Evolutionary conservation across 2,113 vertebrate genomes (phyloP), one percentile per base, ranked within the genome.

Genomic region (Noctilio leporinus): DNA sequence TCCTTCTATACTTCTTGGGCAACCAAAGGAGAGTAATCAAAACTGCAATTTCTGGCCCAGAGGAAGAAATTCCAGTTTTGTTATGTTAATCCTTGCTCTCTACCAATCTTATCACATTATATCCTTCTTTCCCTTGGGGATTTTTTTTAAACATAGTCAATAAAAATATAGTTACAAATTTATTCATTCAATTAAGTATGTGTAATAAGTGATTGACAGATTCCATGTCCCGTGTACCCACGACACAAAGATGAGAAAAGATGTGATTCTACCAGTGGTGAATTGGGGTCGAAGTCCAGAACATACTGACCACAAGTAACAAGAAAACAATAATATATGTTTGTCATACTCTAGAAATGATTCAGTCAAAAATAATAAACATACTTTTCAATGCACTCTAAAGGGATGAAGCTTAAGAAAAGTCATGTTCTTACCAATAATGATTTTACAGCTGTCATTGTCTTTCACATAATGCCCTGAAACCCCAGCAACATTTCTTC

Each of bases 401-500:
- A 93, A 88, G 28, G 15, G 28, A 8, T 62, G 35, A 72, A 88
- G 76, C 59, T 47, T 85, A 26, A 91, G 62, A 70, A 55, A 57
- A 94, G 51, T 15, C 24, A 45, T 51, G 14, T 26, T 94, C 47
- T 53, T 47, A 43, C 53, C 33, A 17, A 12, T 16, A 17, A 84
- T 45, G 53, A 20, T 11, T 80, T 92, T 51, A 45, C 22, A 1
- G n/a, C 26, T 82, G 14, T 64, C 80, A 30, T 57, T 77, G 62
- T 80, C 86, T 91, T 94, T 86, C 33, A 64, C 53, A 59, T 94
- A 75, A 78, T 91, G 70, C 51, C 69, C 45, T 62, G 75, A 87
- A 77, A 83, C 2, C 38, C 38, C 14, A 20, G 43, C 26, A 73
- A 65, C 4, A 30, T 7, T 43, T 35, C n/a, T 5, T 38, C 40